A percentile compares a stretch with the other conserved stretches of the same genome.
Conservation (phyloP, 2,797 vertebrate species). For the Danio jaintianensis region DNA sequence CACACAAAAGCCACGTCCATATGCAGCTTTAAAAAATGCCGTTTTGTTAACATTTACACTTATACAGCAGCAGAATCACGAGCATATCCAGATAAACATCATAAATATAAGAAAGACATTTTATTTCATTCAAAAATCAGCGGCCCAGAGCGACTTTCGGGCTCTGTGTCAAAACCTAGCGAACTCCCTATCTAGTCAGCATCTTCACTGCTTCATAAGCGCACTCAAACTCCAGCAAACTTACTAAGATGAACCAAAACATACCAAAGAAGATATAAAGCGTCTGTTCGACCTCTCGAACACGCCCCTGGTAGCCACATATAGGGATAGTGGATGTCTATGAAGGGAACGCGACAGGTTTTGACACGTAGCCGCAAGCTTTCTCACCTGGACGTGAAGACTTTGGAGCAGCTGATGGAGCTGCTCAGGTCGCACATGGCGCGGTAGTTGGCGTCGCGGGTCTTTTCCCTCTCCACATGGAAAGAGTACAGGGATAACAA, state of each 20-base stretch:
- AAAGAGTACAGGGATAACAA: conserved; percentile 91
- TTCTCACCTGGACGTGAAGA: conserved; percentile 94
- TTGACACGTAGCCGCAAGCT: neutral
- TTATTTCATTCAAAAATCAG: neutral
- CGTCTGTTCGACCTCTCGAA: neutral
- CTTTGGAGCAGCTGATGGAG: conserved; percentile 95
- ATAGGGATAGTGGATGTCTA: neutral
- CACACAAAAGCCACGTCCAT: conserved; percentile 21
- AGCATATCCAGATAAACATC: neutral
- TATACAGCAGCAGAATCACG: too few relatives aligned
- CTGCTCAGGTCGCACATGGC: conserved; percentile 93
- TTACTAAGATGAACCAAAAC: neutral
- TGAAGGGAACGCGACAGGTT: neutral
- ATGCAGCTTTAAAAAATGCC: neutral
- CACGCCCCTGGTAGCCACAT: neutral
- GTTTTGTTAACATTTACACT: neutral
- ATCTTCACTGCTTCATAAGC: neutral
- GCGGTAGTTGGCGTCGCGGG: conserved; percentile 84
- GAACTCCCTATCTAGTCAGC: neutral
- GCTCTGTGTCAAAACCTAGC: conserved; percentile 3
- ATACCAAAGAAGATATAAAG: neutral
- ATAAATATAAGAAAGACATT: neutral
- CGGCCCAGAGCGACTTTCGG: conserved; percentile 29
- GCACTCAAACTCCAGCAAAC: neutral
- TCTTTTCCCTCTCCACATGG: conserved; percentile 93